Conservation (phyloP, 2,797 vertebrate species). For the Acanthopagrus latus region DNA sequence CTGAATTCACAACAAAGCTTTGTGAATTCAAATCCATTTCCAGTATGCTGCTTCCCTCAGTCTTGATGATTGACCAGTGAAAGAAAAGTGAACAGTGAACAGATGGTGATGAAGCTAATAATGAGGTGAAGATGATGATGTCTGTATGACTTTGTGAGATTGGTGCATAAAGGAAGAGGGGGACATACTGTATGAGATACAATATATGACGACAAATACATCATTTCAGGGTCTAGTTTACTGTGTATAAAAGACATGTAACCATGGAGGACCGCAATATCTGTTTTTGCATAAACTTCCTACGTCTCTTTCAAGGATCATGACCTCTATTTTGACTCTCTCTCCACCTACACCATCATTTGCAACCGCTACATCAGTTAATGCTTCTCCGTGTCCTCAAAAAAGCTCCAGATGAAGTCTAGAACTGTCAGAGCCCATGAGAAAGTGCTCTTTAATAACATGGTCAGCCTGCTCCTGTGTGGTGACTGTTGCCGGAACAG, state of each 20-base stretch:
- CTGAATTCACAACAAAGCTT: conserved; percentile 17
- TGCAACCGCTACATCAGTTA: conserved; percentile 4
- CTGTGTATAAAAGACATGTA: conserved; percentile 9
- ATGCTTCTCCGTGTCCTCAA: conserved; percentile 10
- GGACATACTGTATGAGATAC: neutral
- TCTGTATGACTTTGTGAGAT: conserved; percentile 1
- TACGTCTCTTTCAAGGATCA: neutral
- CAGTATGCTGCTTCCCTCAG: neutral
- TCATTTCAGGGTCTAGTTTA: neutral
- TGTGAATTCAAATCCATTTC: conserved; percentile 9
- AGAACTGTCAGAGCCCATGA: conserved; percentile 1
- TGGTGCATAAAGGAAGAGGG: neutral
- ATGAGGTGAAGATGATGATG: conserved; percentile 30
- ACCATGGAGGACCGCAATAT: neutral
- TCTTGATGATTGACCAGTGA: neutral
- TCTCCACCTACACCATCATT: conserved; percentile 10
- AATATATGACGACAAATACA: neutral
- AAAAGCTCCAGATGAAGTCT: conserved; percentile 20
- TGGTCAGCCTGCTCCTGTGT: conserved; percentile 5
- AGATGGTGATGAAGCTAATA: conserved; percentile 36
- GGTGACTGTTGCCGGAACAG: conserved; percentile 17
- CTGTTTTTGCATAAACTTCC: conserved; percentile 26
- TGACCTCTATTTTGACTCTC: conserved; percentile 19
- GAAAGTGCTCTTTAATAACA: conserved; percentile 3
- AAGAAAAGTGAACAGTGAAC: conserved; percentile 17